Evolutionary conservation across 2,888 invertebrate species (phyloP).

Genomic region (Anodontia alba): DNA sequence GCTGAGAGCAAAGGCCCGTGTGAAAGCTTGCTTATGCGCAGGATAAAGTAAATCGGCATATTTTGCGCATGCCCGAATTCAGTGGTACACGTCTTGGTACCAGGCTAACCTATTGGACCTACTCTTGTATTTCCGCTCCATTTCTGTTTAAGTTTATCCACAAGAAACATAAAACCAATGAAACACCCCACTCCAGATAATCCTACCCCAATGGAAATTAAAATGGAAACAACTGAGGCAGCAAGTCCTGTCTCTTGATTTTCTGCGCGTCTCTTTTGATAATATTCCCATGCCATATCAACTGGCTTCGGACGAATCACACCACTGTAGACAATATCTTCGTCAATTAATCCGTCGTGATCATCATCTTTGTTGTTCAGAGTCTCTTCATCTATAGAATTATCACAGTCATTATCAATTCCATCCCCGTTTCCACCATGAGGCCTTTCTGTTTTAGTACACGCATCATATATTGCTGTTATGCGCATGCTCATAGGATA

Average conservation of each 20-base stretch:
- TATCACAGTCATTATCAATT: slow-evolving; percentile 74
- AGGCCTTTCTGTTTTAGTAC: slow-evolving; percentile 43
- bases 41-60: too few relatives aligned
- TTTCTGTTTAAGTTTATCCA: slow-evolving; percentile 43
- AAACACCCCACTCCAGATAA: slow-evolving; percentile 45
- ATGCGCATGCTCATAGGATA: slow-evolving; percentile 67
- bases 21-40: too few relatives aligned
- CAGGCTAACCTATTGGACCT: slow-evolving; percentile 7
- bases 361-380: slow-evolving; percentile 64
- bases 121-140: slow-evolving; percentile 26
- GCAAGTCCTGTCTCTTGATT: slow-evolving; percentile 46
- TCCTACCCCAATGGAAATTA: slow-evolving; percentile 53
- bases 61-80: too few relatives aligned
- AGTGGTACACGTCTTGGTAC: too few relatives aligned
- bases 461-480: slow-evolving; percentile 63
- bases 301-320: slow-evolving; percentile 6
- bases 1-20: too few relatives aligned
- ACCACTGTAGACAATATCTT: slow-evolving; percentile 58
- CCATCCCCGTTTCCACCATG: slow-evolving; percentile 68
- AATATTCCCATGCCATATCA: slow-evolving; percentile 43
- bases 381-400: slow-evolving; percentile 64
- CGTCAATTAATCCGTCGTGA: slow-evolving; percentile 60
- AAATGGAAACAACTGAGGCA: slow-evolving; percentile 49
- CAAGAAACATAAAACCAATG: slow-evolving; percentile 54
- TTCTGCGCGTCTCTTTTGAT: slow-evolving; percentile 13